Evolutionary conservation across 2,113 vertebrate species (phyloP), one percentile per base, ranked within the genome.

Genomic region (Protomyctophum bolini): DNA sequence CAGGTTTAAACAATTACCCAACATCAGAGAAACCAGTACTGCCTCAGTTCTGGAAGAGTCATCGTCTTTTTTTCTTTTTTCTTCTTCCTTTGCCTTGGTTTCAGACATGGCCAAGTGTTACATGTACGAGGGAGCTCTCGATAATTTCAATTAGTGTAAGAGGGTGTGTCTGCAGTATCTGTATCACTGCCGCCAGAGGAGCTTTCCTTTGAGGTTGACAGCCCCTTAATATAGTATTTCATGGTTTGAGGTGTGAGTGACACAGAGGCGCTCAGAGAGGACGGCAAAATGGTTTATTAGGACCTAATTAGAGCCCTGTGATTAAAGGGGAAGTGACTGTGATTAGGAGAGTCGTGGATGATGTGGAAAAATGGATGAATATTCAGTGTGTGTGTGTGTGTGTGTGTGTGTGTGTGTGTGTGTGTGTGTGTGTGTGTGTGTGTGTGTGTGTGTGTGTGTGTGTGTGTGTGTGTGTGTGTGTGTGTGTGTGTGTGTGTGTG

Each of bases 301-400:
- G 90, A 90, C 83, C 77, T 92, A 94, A 94, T 94, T 91, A 93
- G 84, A 92, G 82, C 81, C 71, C 83, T 89, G 88, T 91, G 91
- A 93, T 94, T 93, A 93, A 92, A 92, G 88, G 86, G 91, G 92
- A 92, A 90, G 91, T 92, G 91, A 90, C 85, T 92, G 89, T 92
- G 92, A 93, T 93, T 92, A 92, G 86, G 76, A 91, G 85, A 92
- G 87, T 89, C 85, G 85, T 73, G 77, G 89, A 87, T 87, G 88
- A 91, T 86, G 89, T 81, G 85, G 83, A 89, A 89, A 87, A 86
- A 68, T 63, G 84, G 87, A 92, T 91, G 90, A 92, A 91, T 93
- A 93, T 93, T 91, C 89, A 92, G 83, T 72, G 60, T 68, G 71
- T 60, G 52, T 70, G 71, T 63, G 78, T 51, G 52, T 66, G 58